These are phyloP conservation scores for Muscicapa comitata DNA, from an alignment of 2,797 vertebrate species.

Conservation along the genomic window DNA sequence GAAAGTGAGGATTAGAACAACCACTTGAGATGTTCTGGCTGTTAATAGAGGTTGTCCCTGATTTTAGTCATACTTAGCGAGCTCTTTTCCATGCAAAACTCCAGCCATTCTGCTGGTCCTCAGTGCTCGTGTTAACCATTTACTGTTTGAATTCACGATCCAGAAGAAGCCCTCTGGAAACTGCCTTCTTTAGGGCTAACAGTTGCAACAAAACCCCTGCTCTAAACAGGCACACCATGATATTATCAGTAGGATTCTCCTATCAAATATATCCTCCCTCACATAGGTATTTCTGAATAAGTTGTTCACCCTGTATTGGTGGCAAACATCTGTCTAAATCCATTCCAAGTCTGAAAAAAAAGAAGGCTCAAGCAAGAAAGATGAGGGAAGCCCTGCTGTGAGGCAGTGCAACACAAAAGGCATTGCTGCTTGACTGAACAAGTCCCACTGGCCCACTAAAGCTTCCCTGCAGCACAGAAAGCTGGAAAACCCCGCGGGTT, in stretches of 20 bases:
- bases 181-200: background rate
- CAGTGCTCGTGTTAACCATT: background rate
- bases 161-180: background rate
- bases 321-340: background rate
- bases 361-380: background rate
- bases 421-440: background rate
- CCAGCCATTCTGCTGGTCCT: background rate
- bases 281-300: background rate
- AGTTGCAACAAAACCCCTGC: background rate
- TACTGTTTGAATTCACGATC: background rate
- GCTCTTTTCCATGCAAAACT: background rate
- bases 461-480: background rate
- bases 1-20: background rate
- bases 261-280: background rate
- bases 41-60: background rate
- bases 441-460: background rate
- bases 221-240: background rate
- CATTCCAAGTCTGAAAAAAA: background rate
- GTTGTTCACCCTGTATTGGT: background rate
- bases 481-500: background rate
- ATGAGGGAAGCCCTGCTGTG: background rate
- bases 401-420: background rate
- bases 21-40: background rate
- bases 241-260: background rate
- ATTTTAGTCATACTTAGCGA: background rate